Base-by-base conservation (phyloP, 2,888 invertebrate genomes). In the Erebia ligea region DNA sequence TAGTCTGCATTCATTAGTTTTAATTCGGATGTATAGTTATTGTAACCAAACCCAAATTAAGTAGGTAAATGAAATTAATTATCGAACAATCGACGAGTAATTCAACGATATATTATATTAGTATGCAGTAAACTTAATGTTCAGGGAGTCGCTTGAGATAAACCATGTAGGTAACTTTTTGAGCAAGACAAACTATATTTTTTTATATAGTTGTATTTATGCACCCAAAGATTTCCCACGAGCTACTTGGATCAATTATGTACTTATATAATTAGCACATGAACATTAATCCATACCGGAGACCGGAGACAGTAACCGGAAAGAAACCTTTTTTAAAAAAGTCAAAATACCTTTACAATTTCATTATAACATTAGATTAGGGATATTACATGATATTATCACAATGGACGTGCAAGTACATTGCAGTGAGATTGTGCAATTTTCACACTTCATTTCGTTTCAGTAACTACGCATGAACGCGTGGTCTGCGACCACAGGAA, bases 381-480 rank as follows among this genome's bases (percentile, higher is more conserved):
- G 11, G 64, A 64, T 52, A 45, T 34, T n/a, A n/a, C n/a, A 10
- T 34, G 11, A 62, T 66, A 67, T 42, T 21, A 65, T 64, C 42
- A 56, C 56, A 15, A 42, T 66, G 21, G 54, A 57, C 10, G 57
- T 25, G 25, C 67, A 17, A 48, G 57, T 58, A 62, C 13, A 42
- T 72, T 68, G 63, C 58, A 61, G 15, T n/a, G 54, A 68, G 48
- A 58, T 70, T 67, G 65, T 57, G 72, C 58, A 67, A 75, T 78
- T 81, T 88, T 89, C 81, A 86, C 86, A 88, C 86, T 87, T 84
- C 87, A 89, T 87, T 88, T 82, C 81, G 82, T 88, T 87, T 82
- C 86, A 79, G 76, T 71, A 54, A 8, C 8, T 54, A 77, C 75
- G 75, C 69, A 72, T 70, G 68, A 15, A 11, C 58, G 69, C 54